Evolutionary conservation across 1,140 invertebrate genomes (phyloP).

Genomic region (Lasioglossum baleicum): DNA sequence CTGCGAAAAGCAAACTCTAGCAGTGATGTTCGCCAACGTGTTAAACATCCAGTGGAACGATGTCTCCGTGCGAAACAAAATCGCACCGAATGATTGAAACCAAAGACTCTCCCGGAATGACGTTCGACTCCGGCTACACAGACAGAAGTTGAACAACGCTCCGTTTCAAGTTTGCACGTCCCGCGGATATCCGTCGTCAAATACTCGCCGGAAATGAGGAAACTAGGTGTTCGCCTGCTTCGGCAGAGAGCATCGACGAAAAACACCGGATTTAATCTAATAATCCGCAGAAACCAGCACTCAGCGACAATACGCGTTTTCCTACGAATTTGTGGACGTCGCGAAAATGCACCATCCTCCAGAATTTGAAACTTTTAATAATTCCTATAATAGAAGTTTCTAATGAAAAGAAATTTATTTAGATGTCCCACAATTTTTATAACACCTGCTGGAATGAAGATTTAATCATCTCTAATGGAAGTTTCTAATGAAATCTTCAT

Average conservation of each 20-base stretch:
- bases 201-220: background rate
- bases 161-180: background rate
- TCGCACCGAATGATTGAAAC: background rate
- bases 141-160: background rate
- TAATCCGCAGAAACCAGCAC: background rate
- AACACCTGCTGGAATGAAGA: too few species aligned
- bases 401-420: too few species aligned
- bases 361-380: too few species aligned
- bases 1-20: too few species aligned
- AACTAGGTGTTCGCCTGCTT: background rate
- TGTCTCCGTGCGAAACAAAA: too few species aligned
- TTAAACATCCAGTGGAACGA: too few species aligned
- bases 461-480: too few species aligned
- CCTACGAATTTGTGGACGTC: background rate
- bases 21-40: too few species aligned
- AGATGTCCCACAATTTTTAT: too few species aligned
- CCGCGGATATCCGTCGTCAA: background rate
- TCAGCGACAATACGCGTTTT: background rate
- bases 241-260: background rate
- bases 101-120: background rate
- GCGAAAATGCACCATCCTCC: too few species aligned
- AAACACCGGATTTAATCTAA: constrained; percentile 2
- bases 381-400: too few species aligned
- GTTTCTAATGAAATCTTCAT: too few species aligned
- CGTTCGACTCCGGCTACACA: background rate